A percentile compares a stretch with the other conserved stretches of the same genome.
phyloP scores from a whole-genome alignment of 2,113 vertebrate genomes.

The Emydura subglobosa region DNA sequence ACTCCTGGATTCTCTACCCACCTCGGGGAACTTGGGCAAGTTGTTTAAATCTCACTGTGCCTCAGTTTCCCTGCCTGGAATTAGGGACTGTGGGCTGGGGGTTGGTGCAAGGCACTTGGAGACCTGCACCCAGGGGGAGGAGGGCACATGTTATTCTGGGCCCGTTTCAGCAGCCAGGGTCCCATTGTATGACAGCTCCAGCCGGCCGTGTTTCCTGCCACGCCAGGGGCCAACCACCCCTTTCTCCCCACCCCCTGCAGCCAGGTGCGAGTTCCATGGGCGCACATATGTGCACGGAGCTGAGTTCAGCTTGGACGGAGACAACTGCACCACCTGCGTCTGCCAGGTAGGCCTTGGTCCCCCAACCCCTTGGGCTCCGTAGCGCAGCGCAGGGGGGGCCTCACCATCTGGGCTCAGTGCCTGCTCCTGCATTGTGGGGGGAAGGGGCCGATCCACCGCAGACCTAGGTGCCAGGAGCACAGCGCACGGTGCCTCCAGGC shows the following conservation, averaged over 20 bases:
- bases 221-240: accelerated
- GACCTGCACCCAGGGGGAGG: not conserved
- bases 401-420: not conserved
- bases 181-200: not conserved
- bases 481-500: too few species aligned
- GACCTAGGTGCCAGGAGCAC: not conserved
- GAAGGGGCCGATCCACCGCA: not conserved
- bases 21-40: not conserved
- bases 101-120: not conserved
- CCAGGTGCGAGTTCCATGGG: conserved; percentile 77
- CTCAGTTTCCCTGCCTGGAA: not conserved
- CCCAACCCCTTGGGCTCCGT: not conserved
- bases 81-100: not conserved
- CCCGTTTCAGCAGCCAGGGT: not conserved
- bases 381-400: not conserved
- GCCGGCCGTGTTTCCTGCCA: not conserved
- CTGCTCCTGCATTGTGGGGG: not conserved
- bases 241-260: conserved; percentile 48
- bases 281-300: conserved; percentile 67
- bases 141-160: too few species aligned
- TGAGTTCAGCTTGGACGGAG: conserved; percentile 77
- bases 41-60: not conserved
- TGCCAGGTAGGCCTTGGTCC: conserved; percentile 73
- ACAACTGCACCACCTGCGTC: conserved; percentile 79
- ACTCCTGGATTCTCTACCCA: not conserved